Conservation (phyloP, 2,888 invertebrate species). For the Antitype chi region DNA sequence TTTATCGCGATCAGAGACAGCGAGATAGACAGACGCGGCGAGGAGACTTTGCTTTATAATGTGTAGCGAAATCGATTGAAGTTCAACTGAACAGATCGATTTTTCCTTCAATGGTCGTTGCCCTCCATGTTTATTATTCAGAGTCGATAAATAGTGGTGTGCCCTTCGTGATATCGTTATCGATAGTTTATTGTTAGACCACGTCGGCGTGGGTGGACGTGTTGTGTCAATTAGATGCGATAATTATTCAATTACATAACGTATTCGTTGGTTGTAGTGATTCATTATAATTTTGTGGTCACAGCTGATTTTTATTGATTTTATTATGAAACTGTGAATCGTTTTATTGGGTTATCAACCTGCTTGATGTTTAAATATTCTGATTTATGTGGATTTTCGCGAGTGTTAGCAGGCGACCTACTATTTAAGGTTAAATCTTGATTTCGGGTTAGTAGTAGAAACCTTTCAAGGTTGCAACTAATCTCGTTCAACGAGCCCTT, state of each 20-base stretch:
- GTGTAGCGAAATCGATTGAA: slow-evolving; percentile 31
- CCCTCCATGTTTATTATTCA: slow-evolving; percentile 62
- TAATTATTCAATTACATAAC: slow-evolving; percentile 55
- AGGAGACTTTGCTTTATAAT: background rate
- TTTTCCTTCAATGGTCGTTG: slow-evolving; percentile 62
- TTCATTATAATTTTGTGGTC: slow-evolving; percentile 25
- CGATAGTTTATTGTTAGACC: slow-evolving; percentile 59
- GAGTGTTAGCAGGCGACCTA: slow-evolving; percentile 8
- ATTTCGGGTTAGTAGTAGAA: slow-evolving; percentile 6
- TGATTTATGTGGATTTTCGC: slow-evolving; percentile 22
- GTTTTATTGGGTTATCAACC: slow-evolving; percentile 42
- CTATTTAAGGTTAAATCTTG: slow-evolving; percentile 15
- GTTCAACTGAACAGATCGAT: slow-evolving; percentile 61
- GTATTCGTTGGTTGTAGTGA: slow-evolving; percentile 8
- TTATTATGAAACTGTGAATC: slow-evolving; percentile 8
- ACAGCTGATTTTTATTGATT: slow-evolving; percentile 34
- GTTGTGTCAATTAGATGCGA: slow-evolving; percentile 43
- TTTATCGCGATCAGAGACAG: too few species aligned
- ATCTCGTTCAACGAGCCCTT: background rate
- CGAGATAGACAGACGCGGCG: too few species aligned
- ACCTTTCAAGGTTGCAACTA: background rate
- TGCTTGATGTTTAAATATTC: slow-evolving; percentile 4
- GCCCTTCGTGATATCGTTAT: slow-evolving; percentile 59
- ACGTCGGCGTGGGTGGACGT: slow-evolving; percentile 35
- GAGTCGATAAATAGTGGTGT: slow-evolving; percentile 56